These are phyloP conservation scores for Diloba caeruleocephala DNA, from an alignment of 2,888 invertebrate species.

Conservation along the genomic window DNA sequence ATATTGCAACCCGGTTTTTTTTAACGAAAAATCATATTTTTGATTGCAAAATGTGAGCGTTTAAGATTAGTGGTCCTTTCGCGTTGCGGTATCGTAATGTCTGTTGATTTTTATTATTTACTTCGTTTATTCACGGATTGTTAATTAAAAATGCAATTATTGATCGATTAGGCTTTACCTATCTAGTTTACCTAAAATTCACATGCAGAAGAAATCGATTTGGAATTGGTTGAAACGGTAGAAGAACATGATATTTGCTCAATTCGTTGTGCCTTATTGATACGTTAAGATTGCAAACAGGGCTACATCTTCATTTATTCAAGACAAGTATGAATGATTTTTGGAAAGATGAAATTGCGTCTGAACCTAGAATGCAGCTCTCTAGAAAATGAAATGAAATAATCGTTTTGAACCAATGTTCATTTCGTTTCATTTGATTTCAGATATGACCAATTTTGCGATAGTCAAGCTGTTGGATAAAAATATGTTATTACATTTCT, in stretches of 20 bases:
- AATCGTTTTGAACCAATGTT: too few relatives aligned
- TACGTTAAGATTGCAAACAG: not conserved
- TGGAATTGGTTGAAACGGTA: constrained; percentile 18
- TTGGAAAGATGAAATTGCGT: too few relatives aligned
- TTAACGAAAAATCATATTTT: constrained; percentile 31
- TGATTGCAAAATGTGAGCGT: constrained; percentile 50
- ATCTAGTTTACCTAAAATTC: constrained; percentile 37
- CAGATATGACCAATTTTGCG: too few relatives aligned
- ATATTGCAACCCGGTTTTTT: constrained; percentile 55
- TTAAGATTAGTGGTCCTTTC: constrained; percentile 40
- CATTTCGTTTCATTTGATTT: too few relatives aligned
- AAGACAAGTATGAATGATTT: too few relatives aligned
- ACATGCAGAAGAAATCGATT: constrained; percentile 11
- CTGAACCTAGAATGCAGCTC: too few relatives aligned
- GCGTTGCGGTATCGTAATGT: constrained; percentile 42
- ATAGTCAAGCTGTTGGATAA: too few relatives aligned
- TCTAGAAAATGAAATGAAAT: too few relatives aligned
- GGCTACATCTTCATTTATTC: not conserved
- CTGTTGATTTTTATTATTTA: constrained; percentile 37
- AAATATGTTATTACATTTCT: too few relatives aligned
- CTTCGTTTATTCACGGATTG: constrained; percentile 50
- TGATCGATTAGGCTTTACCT: constrained; percentile 10
- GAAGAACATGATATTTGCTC: constrained; percentile 13
- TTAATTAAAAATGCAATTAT: constrained; percentile 51
- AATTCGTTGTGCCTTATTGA: constrained; percentile 28